These are phyloP conservation scores for Solenodon paradoxus DNA, from an alignment of 2,113 vertebrate genomes.

Conservation along the genomic window DNA sequence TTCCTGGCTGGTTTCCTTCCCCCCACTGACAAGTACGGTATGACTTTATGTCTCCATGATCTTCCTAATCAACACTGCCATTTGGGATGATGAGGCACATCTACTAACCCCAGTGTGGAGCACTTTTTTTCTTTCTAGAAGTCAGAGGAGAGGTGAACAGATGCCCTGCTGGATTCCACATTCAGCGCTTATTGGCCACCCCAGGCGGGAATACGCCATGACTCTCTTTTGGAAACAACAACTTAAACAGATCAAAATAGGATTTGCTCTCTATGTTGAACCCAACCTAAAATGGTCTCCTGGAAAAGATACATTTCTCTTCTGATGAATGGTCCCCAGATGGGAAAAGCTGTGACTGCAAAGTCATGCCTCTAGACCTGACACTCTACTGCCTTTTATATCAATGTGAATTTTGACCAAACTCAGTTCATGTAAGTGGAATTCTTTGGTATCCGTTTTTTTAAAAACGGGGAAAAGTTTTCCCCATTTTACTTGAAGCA, in stretches of 20 bases:
- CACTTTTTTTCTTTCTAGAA: constrained; percentile 64
- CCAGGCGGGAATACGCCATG: constrained; percentile 61
- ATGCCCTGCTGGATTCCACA: constrained; percentile 51
- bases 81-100: constrained; percentile 56
- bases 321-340: constrained; percentile 50
- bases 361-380: neutral
- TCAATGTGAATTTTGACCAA: neutral
- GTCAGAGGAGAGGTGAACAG: constrained; percentile 33
- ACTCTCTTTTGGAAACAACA: constrained; percentile 67
- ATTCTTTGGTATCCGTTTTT: neutral
- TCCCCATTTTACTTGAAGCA: neutral
- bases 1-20: constrained; percentile 66
- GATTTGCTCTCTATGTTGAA: constrained; percentile 49
- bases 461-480: neutral
- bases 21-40: constrained; percentile 51
- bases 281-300: constrained; percentile 65
- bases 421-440: neutral
- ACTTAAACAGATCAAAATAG: constrained; percentile 68
- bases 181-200: constrained; percentile 52
- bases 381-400: neutral
- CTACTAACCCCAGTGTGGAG: constrained; percentile 31
- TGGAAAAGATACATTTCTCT: constrained; percentile 54
- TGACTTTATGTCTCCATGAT: constrained; percentile 61
- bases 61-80: constrained; percentile 48
- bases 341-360: neutral